Base-by-base conservation (phyloP, 2,797 vertebrate genomes). In the Kryptolebias ocellatus region DNA sequence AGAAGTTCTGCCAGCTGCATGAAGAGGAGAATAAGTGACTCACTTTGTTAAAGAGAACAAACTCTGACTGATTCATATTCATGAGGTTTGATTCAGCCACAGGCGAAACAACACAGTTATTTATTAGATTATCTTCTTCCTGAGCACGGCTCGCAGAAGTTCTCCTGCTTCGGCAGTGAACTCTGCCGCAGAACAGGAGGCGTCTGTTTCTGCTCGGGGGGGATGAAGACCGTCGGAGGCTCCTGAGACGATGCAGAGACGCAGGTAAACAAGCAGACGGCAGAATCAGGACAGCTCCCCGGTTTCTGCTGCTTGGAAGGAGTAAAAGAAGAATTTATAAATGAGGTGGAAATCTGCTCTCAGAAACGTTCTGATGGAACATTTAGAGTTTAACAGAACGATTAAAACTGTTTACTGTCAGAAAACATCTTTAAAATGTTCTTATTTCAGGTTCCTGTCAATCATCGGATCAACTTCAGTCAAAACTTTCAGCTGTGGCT, bases 281-380 rank as follows among this genome's bases (percentile, higher is more conserved):
- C 74, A 70, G 78, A 78, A 86, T 81, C 74, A 79, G 81, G 85
- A 60, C 81, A 71, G 65, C 63, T 85, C 84, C 71, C 72, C 59
- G 67, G 60, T 6, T 47, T 67, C 71, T 72, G 74, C 9, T 39
- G 69, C 75, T 76, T 79, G 61, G 58, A 70, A 76, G 72, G 52
- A 60, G 69, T 67, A 28, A 54, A 73, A 78, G 66, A 53, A 74
- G 66, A 80, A 78, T 83, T 77, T 64, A 85, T 70, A 24, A 81
- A 50, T 5, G 61, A 80, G 77, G 80, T 83, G 75, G 55, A 44
- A 4, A 18, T 1, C 9, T 27, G 55, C 20, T 24, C 20, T 24
- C 20, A 24, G 20, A 24, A 24, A 24, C 20, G 20, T 24, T 24
- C 20, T 24, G 20, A 24, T 24, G 20, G 20, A 24, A 24, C 2